Conservation (phyloP, 2,888 invertebrate species). For the Automeris io region DNA sequence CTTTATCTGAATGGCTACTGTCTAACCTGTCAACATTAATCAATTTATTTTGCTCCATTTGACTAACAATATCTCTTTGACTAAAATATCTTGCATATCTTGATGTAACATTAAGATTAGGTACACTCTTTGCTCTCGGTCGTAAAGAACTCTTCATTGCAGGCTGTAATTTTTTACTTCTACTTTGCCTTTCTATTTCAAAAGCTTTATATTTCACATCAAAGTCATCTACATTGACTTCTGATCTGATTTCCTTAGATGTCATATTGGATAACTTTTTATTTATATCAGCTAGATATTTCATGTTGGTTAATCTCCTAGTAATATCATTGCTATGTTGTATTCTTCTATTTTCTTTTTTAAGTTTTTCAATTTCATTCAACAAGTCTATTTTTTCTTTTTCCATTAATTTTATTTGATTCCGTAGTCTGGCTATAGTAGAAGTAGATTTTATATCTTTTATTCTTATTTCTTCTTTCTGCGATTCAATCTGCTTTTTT, state of each 20-base stretch:
- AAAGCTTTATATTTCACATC: conserved; percentile 59
- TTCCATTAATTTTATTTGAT: conserved; percentile 84
- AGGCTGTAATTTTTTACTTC: conserved; percentile 34
- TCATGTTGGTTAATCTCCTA: conserved; percentile 79
- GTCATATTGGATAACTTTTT: conserved; percentile 61
- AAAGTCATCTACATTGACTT: conserved; percentile 35
- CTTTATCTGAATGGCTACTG: conserved; percentile 23
- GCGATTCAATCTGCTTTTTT: conserved; percentile 79
- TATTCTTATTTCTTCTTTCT: conserved; percentile 81
- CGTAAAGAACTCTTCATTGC: conserved; percentile 27
- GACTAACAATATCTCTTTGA: conserved; percentile 57
- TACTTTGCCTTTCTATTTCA: conserved; percentile 61
- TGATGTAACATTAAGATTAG: conserved; percentile 66
- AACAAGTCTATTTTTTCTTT: conserved; percentile 81
- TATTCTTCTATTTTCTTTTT: conserved; percentile 80
- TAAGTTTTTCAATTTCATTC: conserved; percentile 81
- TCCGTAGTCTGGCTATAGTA: conserved; percentile 83
- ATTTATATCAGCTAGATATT: conserved; percentile 86
- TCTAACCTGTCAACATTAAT: conserved; percentile 23
- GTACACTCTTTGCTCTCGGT: conserved; percentile 68
- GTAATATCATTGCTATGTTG: conserved; percentile 77
- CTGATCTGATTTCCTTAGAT: conserved; percentile 42
- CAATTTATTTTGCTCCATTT: conserved; percentile 35
- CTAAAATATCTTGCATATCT: conserved; percentile 72
- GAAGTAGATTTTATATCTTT: conserved; percentile 86